These are phyloP conservation scores for Mustela lutreola DNA, from an alignment of 2,113 vertebrate species.

Conservation along the genomic window DNA sequence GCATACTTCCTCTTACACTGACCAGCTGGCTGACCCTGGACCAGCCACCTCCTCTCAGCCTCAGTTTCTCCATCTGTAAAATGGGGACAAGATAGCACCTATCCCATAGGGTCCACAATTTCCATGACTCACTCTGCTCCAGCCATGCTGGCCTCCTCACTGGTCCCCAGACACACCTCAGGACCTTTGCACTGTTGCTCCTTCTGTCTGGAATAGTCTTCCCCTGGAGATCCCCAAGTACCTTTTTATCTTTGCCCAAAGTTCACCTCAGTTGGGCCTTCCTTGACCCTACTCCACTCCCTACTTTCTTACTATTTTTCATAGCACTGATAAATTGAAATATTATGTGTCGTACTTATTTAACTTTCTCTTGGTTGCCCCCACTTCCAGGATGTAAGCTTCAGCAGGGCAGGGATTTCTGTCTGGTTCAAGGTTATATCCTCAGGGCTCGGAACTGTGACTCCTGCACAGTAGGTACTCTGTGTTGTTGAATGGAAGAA, in stretches of 20 bases:
- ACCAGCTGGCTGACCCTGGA: neutral
- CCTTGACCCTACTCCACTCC: neutral
- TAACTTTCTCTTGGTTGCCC: neutral
- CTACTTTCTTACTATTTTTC: neutral
- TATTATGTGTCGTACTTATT: neutral
- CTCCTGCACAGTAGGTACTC: neutral
- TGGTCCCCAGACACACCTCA: neutral
- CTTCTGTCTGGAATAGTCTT: neutral
- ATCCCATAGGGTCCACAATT: neutral
- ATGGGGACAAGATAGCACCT: no score
- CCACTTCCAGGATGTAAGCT: neutral
- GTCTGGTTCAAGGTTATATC: neutral
- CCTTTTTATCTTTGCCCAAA: neutral
- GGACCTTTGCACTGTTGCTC: neutral
- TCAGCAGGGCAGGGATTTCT: neutral
- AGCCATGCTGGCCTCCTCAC: neutral
- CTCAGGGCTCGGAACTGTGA: neutral
- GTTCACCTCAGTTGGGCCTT: neutral
- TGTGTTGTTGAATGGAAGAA: neutral
- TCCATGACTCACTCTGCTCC: no score
- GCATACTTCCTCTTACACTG: accelerated
- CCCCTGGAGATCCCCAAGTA: neutral
- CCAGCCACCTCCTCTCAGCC: neutral
- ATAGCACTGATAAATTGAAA: neutral
- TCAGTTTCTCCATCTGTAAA: slow-evolving; percentile 9